phyloP scores from a whole-genome alignment of 2,888 invertebrate genomes.

The Tetragnatha montana region DNA sequence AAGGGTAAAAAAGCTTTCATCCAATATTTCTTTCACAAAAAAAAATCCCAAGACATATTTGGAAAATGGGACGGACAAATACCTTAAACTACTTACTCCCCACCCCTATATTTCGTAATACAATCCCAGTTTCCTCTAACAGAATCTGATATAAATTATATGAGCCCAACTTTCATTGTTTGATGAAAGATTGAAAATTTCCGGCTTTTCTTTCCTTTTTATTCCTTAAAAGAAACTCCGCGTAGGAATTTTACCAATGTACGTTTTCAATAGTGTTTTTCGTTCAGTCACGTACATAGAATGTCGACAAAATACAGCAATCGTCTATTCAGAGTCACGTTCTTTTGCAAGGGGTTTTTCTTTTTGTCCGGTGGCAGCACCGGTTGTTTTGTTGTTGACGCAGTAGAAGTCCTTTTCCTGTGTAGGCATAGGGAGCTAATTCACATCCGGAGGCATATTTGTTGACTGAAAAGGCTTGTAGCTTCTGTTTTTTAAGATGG shows the following conservation, averaged over 20 bases:
- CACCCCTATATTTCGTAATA: slow-evolving; percentile 20
- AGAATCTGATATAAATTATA: slow-evolving; percentile 34
- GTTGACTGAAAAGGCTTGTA: neutral
- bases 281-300: slow-evolving; percentile 47
- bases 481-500: neutral
- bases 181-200: slow-evolving; percentile 52
- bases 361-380: neutral
- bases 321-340: slow-evolving; percentile 11
- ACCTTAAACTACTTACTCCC: neutral
- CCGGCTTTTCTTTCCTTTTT: slow-evolving; percentile 1
- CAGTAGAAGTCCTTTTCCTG: neutral
- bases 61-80: neutral
- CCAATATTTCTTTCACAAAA: neutral
- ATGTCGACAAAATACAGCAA: slow-evolving; percentile 45
- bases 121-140: slow-evolving; percentile 13
- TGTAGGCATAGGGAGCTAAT: neutral
- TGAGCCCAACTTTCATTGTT: slow-evolving; percentile 40
- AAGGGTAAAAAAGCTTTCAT: neutral
- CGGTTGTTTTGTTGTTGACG: neutral
- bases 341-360: neutral
- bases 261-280: slow-evolving; percentile 40
- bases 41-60: neutral
- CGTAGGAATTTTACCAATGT: slow-evolving; percentile 23
- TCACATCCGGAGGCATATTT: neutral
- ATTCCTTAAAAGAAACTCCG: slow-evolving; percentile 8